A percentile compares a stretch with the other conserved stretches of the same genome.
Evolutionary conservation across 2,113 vertebrate genomes (phyloP).

Genomic region (Salvator merianae): DNA sequence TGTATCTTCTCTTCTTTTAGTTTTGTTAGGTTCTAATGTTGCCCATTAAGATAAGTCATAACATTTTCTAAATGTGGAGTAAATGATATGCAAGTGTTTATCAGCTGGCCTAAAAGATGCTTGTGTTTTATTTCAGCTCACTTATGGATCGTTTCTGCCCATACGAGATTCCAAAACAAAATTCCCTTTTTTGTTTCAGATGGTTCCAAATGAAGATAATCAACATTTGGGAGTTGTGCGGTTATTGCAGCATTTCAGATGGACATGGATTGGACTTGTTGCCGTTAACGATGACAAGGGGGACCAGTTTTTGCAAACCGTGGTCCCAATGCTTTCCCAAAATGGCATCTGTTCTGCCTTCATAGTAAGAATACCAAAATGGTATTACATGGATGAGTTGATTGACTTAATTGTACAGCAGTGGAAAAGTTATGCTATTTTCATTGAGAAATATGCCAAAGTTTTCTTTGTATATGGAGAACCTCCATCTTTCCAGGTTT

Average conservation of each 20-base stretch:
- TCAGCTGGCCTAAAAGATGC: neutral
- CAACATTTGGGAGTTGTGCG: neutral
- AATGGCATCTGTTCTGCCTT: neutral
- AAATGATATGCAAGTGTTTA: neutral
- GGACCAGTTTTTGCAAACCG: neutral
- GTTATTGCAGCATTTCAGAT: conserved; percentile 23
- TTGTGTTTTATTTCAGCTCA: neutral
- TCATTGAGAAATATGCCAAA: neutral
- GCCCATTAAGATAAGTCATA: too few relatives aligned
- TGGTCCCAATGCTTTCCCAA: neutral
- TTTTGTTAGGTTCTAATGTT: too few relatives aligned
- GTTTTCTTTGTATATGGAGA: neutral
- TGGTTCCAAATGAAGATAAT: neutral
- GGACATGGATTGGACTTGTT: conserved; percentile 9
- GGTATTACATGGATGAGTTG: neutral
- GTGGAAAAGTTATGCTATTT: neutral
- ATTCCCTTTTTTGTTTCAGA: neutral
- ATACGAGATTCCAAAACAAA: neutral
- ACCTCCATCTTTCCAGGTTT: neutral
- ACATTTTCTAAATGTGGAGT: too few relatives aligned
- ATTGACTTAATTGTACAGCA: neutral
- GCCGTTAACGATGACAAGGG: neutral
- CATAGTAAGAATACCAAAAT: neutral
- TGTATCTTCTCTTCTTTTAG: too few relatives aligned
- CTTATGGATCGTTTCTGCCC: neutral